Evolutionary conservation across 2,113 vertebrate genomes (phyloP).

Genomic region (Lates calcarifer): DNA sequence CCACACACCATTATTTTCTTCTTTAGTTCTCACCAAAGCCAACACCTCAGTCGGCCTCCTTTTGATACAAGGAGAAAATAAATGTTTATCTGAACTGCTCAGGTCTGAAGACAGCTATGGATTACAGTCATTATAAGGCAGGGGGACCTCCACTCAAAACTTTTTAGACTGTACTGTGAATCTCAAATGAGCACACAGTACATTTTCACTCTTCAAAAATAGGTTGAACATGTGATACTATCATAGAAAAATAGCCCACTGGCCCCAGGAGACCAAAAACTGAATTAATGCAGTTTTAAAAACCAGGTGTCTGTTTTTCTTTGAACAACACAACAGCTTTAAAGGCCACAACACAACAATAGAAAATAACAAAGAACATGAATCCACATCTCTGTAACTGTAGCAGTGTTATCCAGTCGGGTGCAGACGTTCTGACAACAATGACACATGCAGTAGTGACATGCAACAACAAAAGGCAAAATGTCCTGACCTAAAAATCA

Average conservation of each 20-base stretch:
- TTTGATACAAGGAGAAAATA: not conserved
- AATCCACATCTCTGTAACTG: not conserved
- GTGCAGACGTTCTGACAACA: not conserved
- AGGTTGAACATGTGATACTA: not conserved
- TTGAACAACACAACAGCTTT: too few relatives aligned
- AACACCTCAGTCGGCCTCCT: not conserved
- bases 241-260: not conserved
- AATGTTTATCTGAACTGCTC: not conserved
- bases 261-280: not conserved
- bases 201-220: not conserved
- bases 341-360: not conserved
- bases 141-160: not conserved
- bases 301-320: not conserved
- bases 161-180: not conserved
- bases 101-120: too few relatives aligned
- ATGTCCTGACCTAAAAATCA: not conserved
- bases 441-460: not conserved
- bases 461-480: not conserved
- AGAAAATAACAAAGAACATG: not conserved
- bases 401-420: too few relatives aligned
- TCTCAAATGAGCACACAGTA: not conserved
- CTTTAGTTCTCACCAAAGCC: not conserved
- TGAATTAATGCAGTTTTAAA: not conserved
- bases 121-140: too few relatives aligned
- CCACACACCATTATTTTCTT: not conserved